phyloP scores from a whole-genome alignment of 2,888 invertebrate genomes.

The Apamea crenata region DNA sequence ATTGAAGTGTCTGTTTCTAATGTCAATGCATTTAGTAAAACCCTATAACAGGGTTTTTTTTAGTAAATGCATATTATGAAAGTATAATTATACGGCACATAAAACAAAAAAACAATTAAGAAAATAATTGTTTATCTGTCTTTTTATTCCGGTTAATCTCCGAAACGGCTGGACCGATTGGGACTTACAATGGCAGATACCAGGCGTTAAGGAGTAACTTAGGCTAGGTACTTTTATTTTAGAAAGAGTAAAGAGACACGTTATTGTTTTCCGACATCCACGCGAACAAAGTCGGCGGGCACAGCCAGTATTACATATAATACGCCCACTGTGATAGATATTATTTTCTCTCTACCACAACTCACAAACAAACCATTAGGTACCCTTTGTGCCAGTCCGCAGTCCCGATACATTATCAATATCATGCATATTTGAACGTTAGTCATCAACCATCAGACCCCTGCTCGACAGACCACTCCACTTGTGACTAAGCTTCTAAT shows the following conservation, averaged over 20 bases:
- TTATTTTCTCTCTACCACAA: slow-evolving; percentile 20
- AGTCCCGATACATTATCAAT: slow-evolving; percentile 52
- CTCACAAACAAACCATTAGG: slow-evolving; percentile 50
- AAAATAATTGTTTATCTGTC: too few species aligned
- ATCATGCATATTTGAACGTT: slow-evolving; percentile 39
- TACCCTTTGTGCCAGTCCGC: slow-evolving; percentile 23
- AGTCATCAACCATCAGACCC: slow-evolving; percentile 24
- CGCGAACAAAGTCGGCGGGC: not conserved
- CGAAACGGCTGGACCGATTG: not conserved
- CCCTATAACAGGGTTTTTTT: not conserved
- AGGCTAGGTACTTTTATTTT: not conserved
- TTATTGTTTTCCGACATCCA: not conserved
- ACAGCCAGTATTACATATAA: slow-evolving; percentile 1
- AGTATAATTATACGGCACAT: not conserved
- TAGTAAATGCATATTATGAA: not conserved
- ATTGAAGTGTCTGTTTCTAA: not conserved
- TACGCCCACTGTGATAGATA: slow-evolving; percentile 47
- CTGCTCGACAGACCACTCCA: slow-evolving; percentile 19
- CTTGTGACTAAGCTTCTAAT: slow-evolving; percentile 36
- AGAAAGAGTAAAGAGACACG: not conserved
- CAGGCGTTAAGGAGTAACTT: not conserved
- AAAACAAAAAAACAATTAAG: not conserved
- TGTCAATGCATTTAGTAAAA: too few species aligned
- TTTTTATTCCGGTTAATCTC: not conserved
- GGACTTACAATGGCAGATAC: too few species aligned